Evolutionary conservation across 2,113 vertebrate species (phyloP), one percentile per base, ranked within the genome.

Genomic region (Solenodon paradoxus): DNA sequence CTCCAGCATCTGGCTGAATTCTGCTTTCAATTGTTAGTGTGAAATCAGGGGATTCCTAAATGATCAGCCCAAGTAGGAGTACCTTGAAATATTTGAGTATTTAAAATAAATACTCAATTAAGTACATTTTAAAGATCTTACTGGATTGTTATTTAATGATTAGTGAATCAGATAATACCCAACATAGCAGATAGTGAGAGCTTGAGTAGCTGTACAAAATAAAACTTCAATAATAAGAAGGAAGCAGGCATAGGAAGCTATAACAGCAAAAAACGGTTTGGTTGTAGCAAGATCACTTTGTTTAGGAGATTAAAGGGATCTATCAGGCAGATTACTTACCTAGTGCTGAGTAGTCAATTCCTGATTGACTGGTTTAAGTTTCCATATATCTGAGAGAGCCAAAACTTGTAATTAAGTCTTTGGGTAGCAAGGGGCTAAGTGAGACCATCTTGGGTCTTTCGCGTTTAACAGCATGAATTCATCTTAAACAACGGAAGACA

Each of bases 401-500:
- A 69, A 55, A 17, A 71, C 64, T 8, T n/a, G 3, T 84, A 38
- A 49, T 68, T 68, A 19, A 12, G 35, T 69, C 64, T 55, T 53
- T 45, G n/a, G 51, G 38, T n/a, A 38, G 57, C 26, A 10, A n/a
- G 28, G 45, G 61, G 20, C 4, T 71, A 40, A 57, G 38, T 59
- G 53, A 87, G 51, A 72, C 47, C 51, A 72, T 26, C 72, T 87
- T 22, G 30, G 51, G 30, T 7, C 17, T 49, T 5, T 59, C 45
- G 49, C 42, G n/a, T 86, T 86, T 63, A 83, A 59, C 19, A 49
- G 32, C 42, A 42, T 64, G 42, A 84, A 49, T 51, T 19, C 1
- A 77, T 94, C 80, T 63, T 88, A 75, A 95, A 86, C 32, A 92
- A 81, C 17, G 26, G 28, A 80, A 82, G 64, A 15, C 71, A 95